Base-by-base conservation (phyloP, 2,113 vertebrate species). In the Furnarius figulus region DNA sequence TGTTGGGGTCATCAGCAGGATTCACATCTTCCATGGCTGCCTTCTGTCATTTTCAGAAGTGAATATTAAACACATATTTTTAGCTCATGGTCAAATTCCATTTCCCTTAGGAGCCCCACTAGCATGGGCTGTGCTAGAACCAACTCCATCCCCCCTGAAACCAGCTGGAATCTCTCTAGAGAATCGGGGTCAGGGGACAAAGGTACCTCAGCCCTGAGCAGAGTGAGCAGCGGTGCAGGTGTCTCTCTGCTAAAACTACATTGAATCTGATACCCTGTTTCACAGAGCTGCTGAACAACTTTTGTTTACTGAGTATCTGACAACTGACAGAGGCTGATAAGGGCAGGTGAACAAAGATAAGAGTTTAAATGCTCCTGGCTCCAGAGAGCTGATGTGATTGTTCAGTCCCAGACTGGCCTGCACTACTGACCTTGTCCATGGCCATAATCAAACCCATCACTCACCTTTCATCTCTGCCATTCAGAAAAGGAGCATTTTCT, bases 1-100 rank as follows among this genome's bases (percentile, higher is more conserved):
- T 99, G 97, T 99, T 99, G 33, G 99, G 99, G 96, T 99, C 99
- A 53, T 99, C 98, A 74, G 99, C 99, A 14, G 99, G 99, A 97
- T 99, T 99, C 72, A 99, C 92, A 25, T 99, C 99, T 31, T 98
- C 98, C 25, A 98, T 93, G 37, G 95, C 97, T 39, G 95, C 98
- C 44, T 97, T 98, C 99, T 99, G 84, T 12, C 93, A 91, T 75
- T 92, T 28, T 93, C 80, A 94, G 80, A 59, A 91, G 30, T 4
- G 27, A 87, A 71, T 25, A 30, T 90, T 75, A 84, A 72, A 73
- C 2, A 37, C 5, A 8, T 35, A 21, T 33, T 62, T 61, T 46
- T 37, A 62, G 63, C 53, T 76, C 66, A 2, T 30, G 56, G 87
- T 70, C 47, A 55, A 86, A 40, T 19, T 79, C 59, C 40, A 76